Evolutionary conservation across 2,888 invertebrate genomes (phyloP), one percentile per base, ranked within the genome.

Genomic region (Cryptophagus acutangulus): DNA sequence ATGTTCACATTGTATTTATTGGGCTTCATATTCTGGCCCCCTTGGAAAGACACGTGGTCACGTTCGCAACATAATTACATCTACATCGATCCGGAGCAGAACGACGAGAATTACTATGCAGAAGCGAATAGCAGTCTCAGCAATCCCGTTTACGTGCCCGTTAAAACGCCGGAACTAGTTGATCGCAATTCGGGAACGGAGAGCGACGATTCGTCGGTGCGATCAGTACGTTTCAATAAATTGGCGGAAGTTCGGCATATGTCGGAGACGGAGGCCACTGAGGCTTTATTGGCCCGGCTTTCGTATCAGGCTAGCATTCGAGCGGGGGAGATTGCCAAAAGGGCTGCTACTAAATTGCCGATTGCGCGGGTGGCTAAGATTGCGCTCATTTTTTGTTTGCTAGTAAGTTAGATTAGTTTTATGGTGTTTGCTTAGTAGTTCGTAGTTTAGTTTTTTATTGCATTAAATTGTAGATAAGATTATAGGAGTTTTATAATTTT

Each of bases 271-370:
- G 87, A 92, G 72, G 96, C 95, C 2, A 87, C 89, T 29, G 96
- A 95, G 63, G 96, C 96, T 6, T 71, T 92, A 47, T 74, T 94
- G 60, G 92, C 96, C 2, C 78, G 96, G 35, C 74, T 96, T 46
- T 94, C 95, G n/a, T 96, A 95, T 75, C 82, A 89, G 51, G 94
- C 94, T 5, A 91, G 89, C 43, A 69, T 92, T 47, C 77, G 91
- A 45, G 91, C 91, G 37, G 82, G 84, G 14, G 87, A 88, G 65
- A 76, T 82, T 50, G 83, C 86, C 2, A 77, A 82, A 54, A 73
- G 84, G 40, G 81, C 84, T 43, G 85, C 87, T 25, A 84, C 81
- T 49, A 85, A 84, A 61, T 78, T 89, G 43, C 82, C 86, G 25
- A 77, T 88, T 2, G 72, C 76, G 54, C 78, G 83, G 70, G 83